Base-by-base conservation (phyloP, 2,113 vertebrate genomes). In the Climacteris rufus region DNA sequence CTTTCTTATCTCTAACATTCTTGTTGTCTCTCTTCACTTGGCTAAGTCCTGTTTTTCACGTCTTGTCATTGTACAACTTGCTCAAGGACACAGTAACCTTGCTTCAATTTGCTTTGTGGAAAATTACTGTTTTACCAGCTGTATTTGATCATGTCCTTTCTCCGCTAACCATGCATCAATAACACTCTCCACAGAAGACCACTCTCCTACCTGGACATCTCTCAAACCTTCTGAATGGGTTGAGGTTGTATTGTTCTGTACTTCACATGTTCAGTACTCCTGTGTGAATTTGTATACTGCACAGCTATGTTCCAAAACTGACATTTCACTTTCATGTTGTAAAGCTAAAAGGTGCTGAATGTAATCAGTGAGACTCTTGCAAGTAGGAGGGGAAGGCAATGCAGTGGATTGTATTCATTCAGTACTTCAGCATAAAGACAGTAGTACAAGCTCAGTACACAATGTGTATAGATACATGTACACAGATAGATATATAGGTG, bases 381-480 rank as follows among this genome's bases (percentile, higher is more conserved):
- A 10, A 37, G 13, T 13, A 27, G 22, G 9, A 60, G 9, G 2
- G 2, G 18, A 11, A 52, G 8, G 15, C 14, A 56, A 39, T 25
- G 19, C 3, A 17, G 8, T 39, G 30, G 24, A 17, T 15, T 85
- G 17, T 35, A 40, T 68, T 59, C 0, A 44, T 60, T 63, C 50
- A 59, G 11, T 47, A 25, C 11, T 47, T 15, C 14, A 63, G 14
- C 33, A 52, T 39, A 66, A 93, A 52, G 21, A 59, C 10, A 57
- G 9, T 18, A 13, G 3, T 15, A 44, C 39, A 57, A 22, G 60
- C 9, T 61, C 15, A 39, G 37, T 50, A 39, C 4, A 23, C 0
- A 1, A n/a, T 5, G 4, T 35, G 7, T 35, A 33, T 5, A 35
- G 4, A 27, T 35, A 4, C 5, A 20, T 23, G 9, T 33, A 15